Base-by-base conservation (phyloP, 1,140 invertebrate species). In the Conopomorpha cramerella region DNA sequence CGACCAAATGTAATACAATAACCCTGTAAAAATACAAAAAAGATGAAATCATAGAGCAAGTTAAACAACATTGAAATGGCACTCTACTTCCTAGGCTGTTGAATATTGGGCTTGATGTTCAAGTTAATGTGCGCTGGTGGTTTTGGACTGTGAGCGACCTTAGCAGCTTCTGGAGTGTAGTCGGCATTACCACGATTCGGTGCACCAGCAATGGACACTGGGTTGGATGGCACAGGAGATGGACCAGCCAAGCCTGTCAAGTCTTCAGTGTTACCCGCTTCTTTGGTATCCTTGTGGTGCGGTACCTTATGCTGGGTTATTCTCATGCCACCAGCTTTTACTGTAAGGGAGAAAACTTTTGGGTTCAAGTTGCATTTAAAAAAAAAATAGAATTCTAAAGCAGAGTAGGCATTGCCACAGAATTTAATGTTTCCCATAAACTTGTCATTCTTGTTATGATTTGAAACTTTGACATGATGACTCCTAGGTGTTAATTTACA, bases 291-390 rank as follows among this genome's bases (percentile, higher is more conserved):
- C 41, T 82, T 82, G 34, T 87, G 56, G 26, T 84, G 84, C 2
- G 86, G 82, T 3, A 78, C 77, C 70, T 94, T 94, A 55, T 95
- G 88, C 49, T 95, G 92, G 3, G 89, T 92, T 54, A 95, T 93
- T 41, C 93, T 82, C 92, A 94, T 95, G 1, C 91, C 91, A 13
- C 92, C 92, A 41, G 90, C 92, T 81, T 94, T 95, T 0, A 93
- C 92, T 94, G 68, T 39, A 77, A 77, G 54, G 44, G 46, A 55
- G 0, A 31, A 17, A 29, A 11, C 34, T 26, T 27, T 18, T 36
- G 16, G 12, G 3, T 30, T 26, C 27, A n/a, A n/a, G n/a, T n/a
- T n/a, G n/a, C n/a, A n/a, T n/a, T 23, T 23, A 23, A 7, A 11
- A 6, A 30, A 6, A 12, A 30, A 6, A 12, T 15, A 6, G 7